phyloP scores from a whole-genome alignment of 2,888 invertebrate genomes.

The Synanthedon formicaeformis region DNA sequence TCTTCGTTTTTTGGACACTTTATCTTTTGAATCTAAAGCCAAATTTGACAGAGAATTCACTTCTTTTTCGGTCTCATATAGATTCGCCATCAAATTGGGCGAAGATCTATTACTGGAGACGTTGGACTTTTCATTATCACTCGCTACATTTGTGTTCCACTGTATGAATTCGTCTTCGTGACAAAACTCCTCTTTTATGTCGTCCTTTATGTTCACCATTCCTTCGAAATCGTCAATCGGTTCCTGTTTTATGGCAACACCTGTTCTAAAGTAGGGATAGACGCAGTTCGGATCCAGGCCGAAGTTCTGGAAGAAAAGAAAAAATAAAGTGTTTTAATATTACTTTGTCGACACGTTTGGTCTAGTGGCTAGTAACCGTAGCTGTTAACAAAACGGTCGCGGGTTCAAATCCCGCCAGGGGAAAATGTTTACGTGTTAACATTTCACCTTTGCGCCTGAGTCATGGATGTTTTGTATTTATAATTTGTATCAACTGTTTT shows the following conservation, averaged over 20 bases:
- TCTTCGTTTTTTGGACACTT: slow-evolving; percentile 29
- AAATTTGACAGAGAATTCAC: slow-evolving; percentile 26
- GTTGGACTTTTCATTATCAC: slow-evolving; percentile 9
- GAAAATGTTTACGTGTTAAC: no score
- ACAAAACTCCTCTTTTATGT: slow-evolving; percentile 22
- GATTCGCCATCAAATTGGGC: background rate
- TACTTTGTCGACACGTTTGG: background rate
- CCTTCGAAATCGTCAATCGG: slow-evolving; percentile 14
- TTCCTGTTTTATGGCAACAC: slow-evolving; percentile 23
- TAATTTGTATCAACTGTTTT: no score
- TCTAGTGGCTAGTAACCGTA: no score
- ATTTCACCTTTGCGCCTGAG: no score
- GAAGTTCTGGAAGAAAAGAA: slow-evolving; percentile 29
- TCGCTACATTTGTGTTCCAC: slow-evolving; percentile 36
- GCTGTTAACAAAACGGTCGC: no score
- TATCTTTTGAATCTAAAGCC: no score
- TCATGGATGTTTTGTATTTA: no score
- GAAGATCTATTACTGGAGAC: slow-evolving; percentile 10
- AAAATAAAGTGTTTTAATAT: background rate
- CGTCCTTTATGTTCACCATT: slow-evolving; percentile 37
- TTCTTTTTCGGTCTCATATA: slow-evolving; percentile 7
- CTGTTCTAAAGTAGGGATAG: slow-evolving; percentile 34
- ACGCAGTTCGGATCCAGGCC: slow-evolving; percentile 31
- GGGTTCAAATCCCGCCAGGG: no score
- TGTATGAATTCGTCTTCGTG: slow-evolving; percentile 27